Conservation (phyloP, 2,888 invertebrate species). For the Oscheius sp. region DNA sequence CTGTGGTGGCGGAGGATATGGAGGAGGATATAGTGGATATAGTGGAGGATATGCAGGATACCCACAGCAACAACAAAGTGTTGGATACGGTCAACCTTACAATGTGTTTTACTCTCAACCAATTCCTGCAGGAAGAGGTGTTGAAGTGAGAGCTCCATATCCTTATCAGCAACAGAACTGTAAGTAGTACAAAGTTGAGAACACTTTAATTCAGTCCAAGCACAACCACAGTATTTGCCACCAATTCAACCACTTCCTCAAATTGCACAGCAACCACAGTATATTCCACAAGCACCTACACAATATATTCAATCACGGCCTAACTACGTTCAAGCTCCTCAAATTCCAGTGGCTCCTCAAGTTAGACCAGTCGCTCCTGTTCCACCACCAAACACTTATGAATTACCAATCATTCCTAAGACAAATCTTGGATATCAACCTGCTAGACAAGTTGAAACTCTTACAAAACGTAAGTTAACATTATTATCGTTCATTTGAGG, state of each 20-base stretch:
- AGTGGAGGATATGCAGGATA: background rate
- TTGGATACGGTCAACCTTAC: constrained; percentile 11
- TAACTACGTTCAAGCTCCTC: background rate
- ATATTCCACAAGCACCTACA: background rate
- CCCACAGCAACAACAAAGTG: background rate
- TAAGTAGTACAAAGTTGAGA: background rate
- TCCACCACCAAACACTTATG: background rate
- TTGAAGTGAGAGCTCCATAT: background rate
- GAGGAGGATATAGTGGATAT: background rate
- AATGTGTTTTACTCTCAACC: constrained; percentile 7
- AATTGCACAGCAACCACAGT: background rate
- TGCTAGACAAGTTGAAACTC: background rate
- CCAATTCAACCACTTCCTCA: constrained; percentile 10
- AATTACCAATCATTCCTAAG: background rate
- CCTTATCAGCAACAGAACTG: background rate
- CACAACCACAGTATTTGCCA: background rate
- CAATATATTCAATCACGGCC: background rate
- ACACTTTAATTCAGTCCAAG: too few relatives aligned
- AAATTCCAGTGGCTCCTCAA: constrained; percentile 5
- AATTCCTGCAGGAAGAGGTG: background rate
- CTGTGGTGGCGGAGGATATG: constrained; percentile 1
- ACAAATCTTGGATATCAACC: constrained; percentile 2
- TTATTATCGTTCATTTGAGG: background rate
- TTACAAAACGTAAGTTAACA: background rate
- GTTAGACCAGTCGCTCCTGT: background rate